phyloP scores from a whole-genome alignment of 1,140 invertebrate genomes.

The Coelopa frigida region DNA sequence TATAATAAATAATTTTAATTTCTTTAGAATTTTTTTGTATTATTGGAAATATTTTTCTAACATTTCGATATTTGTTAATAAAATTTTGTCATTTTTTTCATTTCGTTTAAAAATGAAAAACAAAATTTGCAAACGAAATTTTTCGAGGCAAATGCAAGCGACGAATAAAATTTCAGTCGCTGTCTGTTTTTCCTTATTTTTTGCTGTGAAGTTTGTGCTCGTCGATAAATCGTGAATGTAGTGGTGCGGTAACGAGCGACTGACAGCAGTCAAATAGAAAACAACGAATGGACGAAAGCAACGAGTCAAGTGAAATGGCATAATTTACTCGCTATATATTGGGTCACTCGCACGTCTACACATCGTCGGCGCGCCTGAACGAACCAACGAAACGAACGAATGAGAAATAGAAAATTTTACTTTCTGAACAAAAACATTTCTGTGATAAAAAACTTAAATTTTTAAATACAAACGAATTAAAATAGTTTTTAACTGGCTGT shows the following conservation, averaged over 20 bases:
- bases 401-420: too few relatives aligned
- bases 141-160: conserved; percentile 41
- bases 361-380: too few relatives aligned
- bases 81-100: conserved; percentile 32
- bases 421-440: too few relatives aligned
- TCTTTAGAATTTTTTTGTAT: conserved; percentile 26
- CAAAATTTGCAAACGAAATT: conserved; percentile 44
- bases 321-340: too few relatives aligned
- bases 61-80: conserved; percentile 33
- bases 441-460: too few relatives aligned
- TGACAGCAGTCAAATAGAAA: too few relatives aligned
- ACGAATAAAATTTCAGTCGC: conserved; percentile 38
- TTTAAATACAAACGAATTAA: too few relatives aligned
- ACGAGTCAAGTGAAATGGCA: too few relatives aligned
- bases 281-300: neutral
- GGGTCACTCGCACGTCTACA: too few relatives aligned
- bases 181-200: conserved; percentile 45
- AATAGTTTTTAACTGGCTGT: too few relatives aligned
- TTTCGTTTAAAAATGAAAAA: conserved; percentile 24
- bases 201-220: conserved; percentile 10
- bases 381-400: too few relatives aligned
- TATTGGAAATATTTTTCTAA: conserved; percentile 27
- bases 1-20: neutral
- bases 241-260: conserved; percentile 1
- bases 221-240: neutral